phyloP scores from a whole-genome alignment of 2,797 vertebrate species.

The Gorsachius magnificus region DNA sequence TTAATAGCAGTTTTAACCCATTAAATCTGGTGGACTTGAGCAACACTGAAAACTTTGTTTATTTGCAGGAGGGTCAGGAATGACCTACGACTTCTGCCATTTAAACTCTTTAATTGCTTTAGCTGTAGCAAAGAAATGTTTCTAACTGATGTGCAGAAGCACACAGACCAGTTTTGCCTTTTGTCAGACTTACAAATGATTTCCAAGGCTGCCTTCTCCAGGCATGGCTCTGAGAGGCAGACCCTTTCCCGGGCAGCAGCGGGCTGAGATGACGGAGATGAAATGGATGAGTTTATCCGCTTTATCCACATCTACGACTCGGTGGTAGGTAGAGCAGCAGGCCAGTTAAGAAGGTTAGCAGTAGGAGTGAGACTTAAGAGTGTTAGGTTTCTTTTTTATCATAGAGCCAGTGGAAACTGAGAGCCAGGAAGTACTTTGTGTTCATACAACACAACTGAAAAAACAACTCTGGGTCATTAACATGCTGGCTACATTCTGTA shows the following conservation, averaged over 20 bases:
- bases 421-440: neutral
- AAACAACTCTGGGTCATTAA: neutral
- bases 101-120: neutral
- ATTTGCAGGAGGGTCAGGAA: neutral
- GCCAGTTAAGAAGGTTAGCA: neutral
- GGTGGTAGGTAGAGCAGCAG: neutral
- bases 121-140: neutral
- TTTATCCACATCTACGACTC: neutral
- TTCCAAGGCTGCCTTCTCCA: neutral
- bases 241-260: accelerated
- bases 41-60: neutral
- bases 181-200: no score
- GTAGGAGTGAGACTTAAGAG: neutral
- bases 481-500: neutral
- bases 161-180: neutral
- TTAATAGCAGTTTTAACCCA: neutral
- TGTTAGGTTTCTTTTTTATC: neutral
- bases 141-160: neutral
- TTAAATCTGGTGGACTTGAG: neutral
- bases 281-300: no score
- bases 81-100: neutral
- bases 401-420: neutral
- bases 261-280: neutral
- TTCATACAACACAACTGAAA: neutral
- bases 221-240: neutral